Base-by-base conservation (phyloP, 2,113 vertebrate genomes). In the Calyptommatus sinebrachiatus region DNA sequence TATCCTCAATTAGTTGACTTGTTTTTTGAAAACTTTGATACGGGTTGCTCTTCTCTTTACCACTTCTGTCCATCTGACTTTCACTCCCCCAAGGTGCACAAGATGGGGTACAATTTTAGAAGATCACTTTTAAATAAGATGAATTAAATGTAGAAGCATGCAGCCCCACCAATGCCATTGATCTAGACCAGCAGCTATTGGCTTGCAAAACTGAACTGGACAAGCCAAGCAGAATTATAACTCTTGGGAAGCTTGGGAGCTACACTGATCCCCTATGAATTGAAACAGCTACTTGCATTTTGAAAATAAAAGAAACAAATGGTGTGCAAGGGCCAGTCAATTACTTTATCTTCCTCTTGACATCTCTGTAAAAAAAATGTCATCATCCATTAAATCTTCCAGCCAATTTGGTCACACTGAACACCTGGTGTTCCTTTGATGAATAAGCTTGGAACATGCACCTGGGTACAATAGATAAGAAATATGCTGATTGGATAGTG, bases 331-430 rank as follows among this genome's bases (percentile, higher is more conserved):
- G 83, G 12, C 1, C 71, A 72, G 22, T 7, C 77, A 77, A 65
- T 65, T 28, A 1, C 12, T 61, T 80, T 80, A 48, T 29, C 29
- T 72, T 2, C 9, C 4, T 84, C 60, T 24, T 4, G 48, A 20
- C 8, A 85, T 45, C 11, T 21, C 60, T 77, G 68, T 70, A 80
- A 87, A 70, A 87, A 70, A 41, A 74, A 53, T 7, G 69, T 69
- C 0, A 0, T 50, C 11, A 50, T 72, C 24, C 46, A 72, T 72
- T 50, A 53, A 0, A 18, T 84, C 69, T 29, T 69, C 80, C 45
- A 82, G 85, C 24, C 53, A 88, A 84, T 91, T 86, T 84, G n/a
- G 6, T 83, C 53, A 57, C 0, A 1, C 1, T 0, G 41, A 76
- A 81, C 89, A 89, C 81, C 71, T 87, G 86, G 46, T 72, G 45